Evolutionary conservation across 2,797 vertebrate genomes (phyloP), one percentile per base, ranked within the genome.

Genomic region (Enteromius fasciolatus): DNA sequence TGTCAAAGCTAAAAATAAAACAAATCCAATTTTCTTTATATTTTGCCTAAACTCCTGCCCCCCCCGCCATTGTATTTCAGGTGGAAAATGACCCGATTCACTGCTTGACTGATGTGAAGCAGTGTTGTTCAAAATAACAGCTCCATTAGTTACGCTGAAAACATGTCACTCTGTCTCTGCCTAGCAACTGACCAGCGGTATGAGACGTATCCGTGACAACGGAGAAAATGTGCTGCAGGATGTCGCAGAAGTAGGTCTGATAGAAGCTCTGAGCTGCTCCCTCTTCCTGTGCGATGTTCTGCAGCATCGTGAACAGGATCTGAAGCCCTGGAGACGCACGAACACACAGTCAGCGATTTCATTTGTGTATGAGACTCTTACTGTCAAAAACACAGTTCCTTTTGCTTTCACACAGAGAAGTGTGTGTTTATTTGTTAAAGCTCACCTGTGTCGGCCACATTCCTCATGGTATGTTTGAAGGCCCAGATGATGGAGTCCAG

Each of bases 401-500:
- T 52, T 7, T 31, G 25, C n/a, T 31, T 15, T 68, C n/a, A 57
- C n/a, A 15, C 39, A 69, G 28, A 39, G 63, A n/a, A 67, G 0
- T 2, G 64, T 2, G 64, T 23, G 28, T 66, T 64, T 28, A 25
- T 23, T 20, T 39, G 12, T 41, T 41, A 31, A 15, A 4, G 14
- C 81, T n/a, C 28, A 98, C 98, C 98, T 67, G 98, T 99, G 92
- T 99, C 98, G n/a, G 98, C 98, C 88, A 99, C 98, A 0, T 99
- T 99, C 93, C 98, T 97, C 98, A 99, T 99, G 61, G 98, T 99
- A 92, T 99, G 98, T 85, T 99, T 99, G 90, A 99, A 99, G 92
- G 98, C 98, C 98, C 98, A 99, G 94, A 99, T 99, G 92, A 99
- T 99, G 86, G 98, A 99, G 94, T 99, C 98, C 92, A 99, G 93